These are phyloP conservation scores for Triplophysa bombifrons DNA, from an alignment of 2,797 vertebrate species.

Conservation along the genomic window DNA sequence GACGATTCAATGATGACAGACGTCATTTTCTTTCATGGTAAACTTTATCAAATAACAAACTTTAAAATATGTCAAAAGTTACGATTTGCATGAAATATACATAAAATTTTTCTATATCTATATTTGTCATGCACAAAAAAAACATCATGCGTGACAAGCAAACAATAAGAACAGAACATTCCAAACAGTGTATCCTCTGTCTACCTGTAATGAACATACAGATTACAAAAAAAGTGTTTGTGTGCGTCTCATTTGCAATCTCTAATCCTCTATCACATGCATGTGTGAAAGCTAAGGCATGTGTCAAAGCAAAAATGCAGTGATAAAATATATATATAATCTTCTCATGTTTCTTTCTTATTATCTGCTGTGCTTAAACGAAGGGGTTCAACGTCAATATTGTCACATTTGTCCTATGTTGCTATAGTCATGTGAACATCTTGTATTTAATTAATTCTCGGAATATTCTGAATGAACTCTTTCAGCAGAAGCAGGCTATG, in stretches of 20 bases:
- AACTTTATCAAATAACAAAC: too few relatives aligned
- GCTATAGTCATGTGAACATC: slow-evolving; percentile 65
- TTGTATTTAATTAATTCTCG: slow-evolving; percentile 42
- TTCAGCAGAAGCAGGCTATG: slow-evolving; percentile 64
- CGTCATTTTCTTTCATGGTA: too few relatives aligned
- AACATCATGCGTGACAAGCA: background rate
- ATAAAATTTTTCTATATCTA: too few relatives aligned
- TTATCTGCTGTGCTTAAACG: background rate
- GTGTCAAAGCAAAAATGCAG: slow-evolving; percentile 11
- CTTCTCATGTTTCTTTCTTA: slow-evolving; percentile 18
- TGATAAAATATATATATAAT: slow-evolving; percentile 38
- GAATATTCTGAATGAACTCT: slow-evolving; percentile 68
- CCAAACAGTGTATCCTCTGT: slow-evolving; percentile 1
- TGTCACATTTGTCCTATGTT: slow-evolving; percentile 30
- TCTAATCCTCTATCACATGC: slow-evolving; percentile 43
- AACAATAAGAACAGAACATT: background rate
- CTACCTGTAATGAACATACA: slow-evolving; percentile 20
- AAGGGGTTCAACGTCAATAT: background rate
- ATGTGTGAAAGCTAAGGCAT: slow-evolving; percentile 13
- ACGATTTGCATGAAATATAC: background rate
- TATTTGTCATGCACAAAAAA: too few relatives aligned
- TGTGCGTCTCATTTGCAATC: slow-evolving; percentile 41
- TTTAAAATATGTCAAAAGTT: too few relatives aligned
- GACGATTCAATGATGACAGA: too few relatives aligned
- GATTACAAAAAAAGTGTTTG: slow-evolving; percentile 45